Conservation (phyloP, 2,888 invertebrate genomes). For the Nesidiocoris tenuis region DNA sequence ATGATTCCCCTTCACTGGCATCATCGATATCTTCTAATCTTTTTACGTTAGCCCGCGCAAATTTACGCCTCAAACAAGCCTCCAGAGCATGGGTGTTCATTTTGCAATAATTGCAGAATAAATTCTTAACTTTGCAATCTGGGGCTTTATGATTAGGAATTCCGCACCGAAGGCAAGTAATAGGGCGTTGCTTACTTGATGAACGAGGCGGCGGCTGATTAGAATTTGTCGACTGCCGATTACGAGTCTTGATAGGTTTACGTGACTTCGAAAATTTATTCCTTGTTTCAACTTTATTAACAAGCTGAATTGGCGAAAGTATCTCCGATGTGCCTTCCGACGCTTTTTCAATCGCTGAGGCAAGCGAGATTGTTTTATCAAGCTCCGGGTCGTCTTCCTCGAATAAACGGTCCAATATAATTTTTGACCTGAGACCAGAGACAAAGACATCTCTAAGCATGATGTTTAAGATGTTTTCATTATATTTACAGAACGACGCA, state of each 20-base stretch:
- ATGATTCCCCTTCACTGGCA: background rate
- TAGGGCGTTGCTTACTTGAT: background rate
- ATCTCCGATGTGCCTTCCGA: background rate
- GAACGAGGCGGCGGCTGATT: background rate
- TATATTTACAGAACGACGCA: background rate
- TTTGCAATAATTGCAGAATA: slow-evolving; percentile 10
- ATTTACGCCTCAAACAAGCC: slow-evolving; percentile 13
- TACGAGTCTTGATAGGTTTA: background rate
- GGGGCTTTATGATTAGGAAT: slow-evolving; percentile 12
- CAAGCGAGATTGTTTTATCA: background rate
- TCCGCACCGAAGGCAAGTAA: slow-evolving; percentile 9
- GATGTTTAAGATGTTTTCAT: background rate
- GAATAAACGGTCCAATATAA: background rate
- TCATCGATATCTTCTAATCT: background rate
- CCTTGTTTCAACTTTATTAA: background rate
- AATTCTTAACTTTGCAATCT: slow-evolving; percentile 1
- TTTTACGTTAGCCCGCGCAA: background rate
- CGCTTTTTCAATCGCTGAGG: background rate
- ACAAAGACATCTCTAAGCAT: background rate
- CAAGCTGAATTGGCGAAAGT: background rate
- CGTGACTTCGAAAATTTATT: background rate
- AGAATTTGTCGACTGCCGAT: background rate
- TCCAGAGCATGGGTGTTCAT: background rate
- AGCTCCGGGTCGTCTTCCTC: background rate
- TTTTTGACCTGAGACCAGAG: background rate